Base-by-base conservation (phyloP, 1,140 invertebrate genomes). In the Stratiolaelaps scimitus region DNA sequence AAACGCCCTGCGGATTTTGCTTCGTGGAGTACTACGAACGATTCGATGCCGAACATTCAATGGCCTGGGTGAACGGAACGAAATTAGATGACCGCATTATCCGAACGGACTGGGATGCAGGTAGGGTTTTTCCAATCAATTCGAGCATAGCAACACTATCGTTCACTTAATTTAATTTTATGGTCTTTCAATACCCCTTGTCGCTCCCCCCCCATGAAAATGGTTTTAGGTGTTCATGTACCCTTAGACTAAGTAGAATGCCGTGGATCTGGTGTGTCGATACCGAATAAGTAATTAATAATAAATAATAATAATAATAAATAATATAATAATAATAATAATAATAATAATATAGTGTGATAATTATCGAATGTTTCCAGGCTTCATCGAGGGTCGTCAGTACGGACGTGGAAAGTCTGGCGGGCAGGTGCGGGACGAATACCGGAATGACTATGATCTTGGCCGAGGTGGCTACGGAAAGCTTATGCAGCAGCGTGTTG, bases 1-100 rank as follows among this genome's bases (percentile, higher is more conserved):
- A 97, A 74, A 99, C 95, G 0, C 96, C 96, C 0, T 99, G 96
- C 80, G 96, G 96, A 10, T 99, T 99, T 76, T 98, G 95, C 77
- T 99, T 99, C 80, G 84, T 99, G 0, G 96, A 99, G 80, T 99
- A 82, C 76, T 97, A 98, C 75, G 78, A 76, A 6, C 82, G 94
- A 72, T 71, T 73, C 4, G 94, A 98, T 79, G 86, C 91, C 20
- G 92, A 97, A 76, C 84, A 87, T 74, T 90, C 90, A 72, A 91
- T 98, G 84, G 81, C 92, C 75, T 98, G 92, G 76, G 82, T 99
- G 7, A 98, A 98, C 80, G 92, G 92, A 1, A 99, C 95, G 0
- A 80, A 93, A 69, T 76, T 99, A 19, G 96, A 99, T 79, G 95
- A 98, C 73, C 82, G 96, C 73, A 88, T 98, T 64, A 91, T 99